Conservation (phyloP, 2,888 invertebrate species). For the Latheticus oryzae region DNA sequence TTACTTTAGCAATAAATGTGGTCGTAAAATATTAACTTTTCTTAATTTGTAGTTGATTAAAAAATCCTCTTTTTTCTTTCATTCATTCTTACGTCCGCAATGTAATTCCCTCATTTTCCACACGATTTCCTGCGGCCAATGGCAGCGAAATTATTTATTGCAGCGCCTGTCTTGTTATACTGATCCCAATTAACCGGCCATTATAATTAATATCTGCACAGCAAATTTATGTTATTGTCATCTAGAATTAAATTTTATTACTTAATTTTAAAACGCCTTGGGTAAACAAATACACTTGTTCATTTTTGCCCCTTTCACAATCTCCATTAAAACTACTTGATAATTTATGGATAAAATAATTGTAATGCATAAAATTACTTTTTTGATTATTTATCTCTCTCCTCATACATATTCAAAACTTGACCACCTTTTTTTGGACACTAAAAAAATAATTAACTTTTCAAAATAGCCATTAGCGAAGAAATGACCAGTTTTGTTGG, state of each 20-base stretch:
- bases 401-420: slow-evolving; percentile 29
- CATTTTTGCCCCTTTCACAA: slow-evolving; percentile 23
- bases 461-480: slow-evolving; percentile 18
- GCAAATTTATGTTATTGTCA: slow-evolving; percentile 27
- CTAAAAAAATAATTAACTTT: slow-evolving; percentile 14
- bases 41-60: too few species aligned
- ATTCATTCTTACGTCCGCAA: too few species aligned
- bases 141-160: slow-evolving; percentile 31
- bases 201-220: slow-evolving; percentile 25
- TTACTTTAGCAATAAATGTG: too few species aligned
- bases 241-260: slow-evolving; percentile 28
- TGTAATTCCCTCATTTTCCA: slow-evolving; percentile 24
- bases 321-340: slow-evolving; percentile 9
- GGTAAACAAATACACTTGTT: slow-evolving; percentile 21
- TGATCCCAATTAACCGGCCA: slow-evolving; percentile 28
- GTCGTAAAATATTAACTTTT: too few species aligned
- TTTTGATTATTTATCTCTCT: slow-evolving; percentile 23
- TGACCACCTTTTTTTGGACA: slow-evolving; percentile 15
- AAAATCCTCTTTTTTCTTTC: too few species aligned
- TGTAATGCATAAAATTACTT: slow-evolving; percentile 15
- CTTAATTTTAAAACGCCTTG: slow-evolving; percentile 21
- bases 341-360: slow-evolving; percentile 19
- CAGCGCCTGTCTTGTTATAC: slow-evolving; percentile 27
- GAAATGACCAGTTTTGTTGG: slow-evolving; percentile 2
- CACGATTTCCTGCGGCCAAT: slow-evolving; percentile 29